Evolutionary conservation across 2,113 vertebrate species (phyloP).

Genomic region (Pseudorasbora parva): DNA sequence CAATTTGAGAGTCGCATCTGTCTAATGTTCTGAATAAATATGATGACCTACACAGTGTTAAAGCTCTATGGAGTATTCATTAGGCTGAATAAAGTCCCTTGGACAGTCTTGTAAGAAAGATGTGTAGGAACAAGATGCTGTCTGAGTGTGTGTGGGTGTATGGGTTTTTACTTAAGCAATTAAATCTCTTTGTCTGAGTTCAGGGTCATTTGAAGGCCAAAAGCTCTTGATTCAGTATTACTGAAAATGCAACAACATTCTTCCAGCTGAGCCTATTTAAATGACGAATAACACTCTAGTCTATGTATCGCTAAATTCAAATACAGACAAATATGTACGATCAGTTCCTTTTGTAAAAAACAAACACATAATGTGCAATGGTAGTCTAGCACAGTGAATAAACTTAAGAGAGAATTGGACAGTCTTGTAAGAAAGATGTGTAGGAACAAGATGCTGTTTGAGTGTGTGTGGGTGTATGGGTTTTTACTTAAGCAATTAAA

Average conservation of each 20-base stretch:
- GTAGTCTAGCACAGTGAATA: not conserved
- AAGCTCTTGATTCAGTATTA: conserved; percentile 45
- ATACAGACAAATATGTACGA: not conserved
- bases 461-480: not conserved
- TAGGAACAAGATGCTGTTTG: not conserved
- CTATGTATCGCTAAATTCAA: not conserved
- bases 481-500: conserved; percentile 35
- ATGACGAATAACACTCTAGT: not conserved
- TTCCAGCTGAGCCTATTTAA: not conserved
- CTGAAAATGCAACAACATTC: conserved; percentile 30
- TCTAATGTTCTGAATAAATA: conserved; percentile 16
- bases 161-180: conserved; percentile 14
- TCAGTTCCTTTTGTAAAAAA: not conserved
- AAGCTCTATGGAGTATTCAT: not conserved
- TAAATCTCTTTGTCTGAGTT: conserved; percentile 37
- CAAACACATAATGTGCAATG: not conserved
- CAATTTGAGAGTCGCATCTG: not conserved
- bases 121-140: not conserved
- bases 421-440: conserved; percentile 7
- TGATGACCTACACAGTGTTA: not conserved
- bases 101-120: conserved; percentile 1
- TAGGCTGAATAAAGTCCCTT: not conserved
- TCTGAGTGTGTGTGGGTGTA: conserved; percentile 16
- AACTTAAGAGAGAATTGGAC: not conserved
- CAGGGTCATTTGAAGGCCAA: conserved; percentile 36